phyloP scores from a whole-genome alignment of 53 echinoderm and acorn worm genomes.

The Hippasteria phrygiana region DNA sequence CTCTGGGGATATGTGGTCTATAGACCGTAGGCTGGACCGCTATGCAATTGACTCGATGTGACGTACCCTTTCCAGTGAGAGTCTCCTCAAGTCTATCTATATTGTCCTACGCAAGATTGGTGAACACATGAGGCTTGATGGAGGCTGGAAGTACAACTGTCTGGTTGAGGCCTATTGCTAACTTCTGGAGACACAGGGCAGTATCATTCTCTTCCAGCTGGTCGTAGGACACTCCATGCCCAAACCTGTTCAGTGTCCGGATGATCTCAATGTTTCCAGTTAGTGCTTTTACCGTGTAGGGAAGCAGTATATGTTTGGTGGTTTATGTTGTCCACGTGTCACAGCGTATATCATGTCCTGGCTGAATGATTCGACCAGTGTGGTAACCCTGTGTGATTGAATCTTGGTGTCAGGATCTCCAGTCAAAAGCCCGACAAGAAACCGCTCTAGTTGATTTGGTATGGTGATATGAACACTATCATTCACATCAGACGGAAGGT shows the following conservation, averaged over 20 bases:
- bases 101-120: constrained; percentile 65
- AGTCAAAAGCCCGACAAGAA: constrained; percentile 37
- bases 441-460: no score
- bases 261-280: constrained; percentile 71
- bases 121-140: constrained; percentile 33
- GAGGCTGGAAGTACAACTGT: constrained; percentile 32
- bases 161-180: no score
- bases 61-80: constrained; percentile 57
- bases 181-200: constrained; percentile 53
- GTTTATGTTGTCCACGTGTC: constrained; percentile 7
- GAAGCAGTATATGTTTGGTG: constrained; percentile 61
- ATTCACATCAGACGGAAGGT: no score
- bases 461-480: no score
- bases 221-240: constrained; percentile 69
- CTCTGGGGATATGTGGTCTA: no score
- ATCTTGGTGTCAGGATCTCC: neutral
- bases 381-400: neutral
- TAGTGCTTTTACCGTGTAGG: constrained; percentile 58
- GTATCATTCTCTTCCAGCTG: constrained; percentile 67
- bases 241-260: constrained; percentile 53
- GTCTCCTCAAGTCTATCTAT: constrained; percentile 67
- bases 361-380: constrained; percentile 19
- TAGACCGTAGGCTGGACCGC: constrained; percentile 45
- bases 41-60: constrained; percentile 68
- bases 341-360: constrained; percentile 59